Evolutionary conservation across 2,797 vertebrate species (phyloP).

Genomic region (Salarias fasciatus): DNA sequence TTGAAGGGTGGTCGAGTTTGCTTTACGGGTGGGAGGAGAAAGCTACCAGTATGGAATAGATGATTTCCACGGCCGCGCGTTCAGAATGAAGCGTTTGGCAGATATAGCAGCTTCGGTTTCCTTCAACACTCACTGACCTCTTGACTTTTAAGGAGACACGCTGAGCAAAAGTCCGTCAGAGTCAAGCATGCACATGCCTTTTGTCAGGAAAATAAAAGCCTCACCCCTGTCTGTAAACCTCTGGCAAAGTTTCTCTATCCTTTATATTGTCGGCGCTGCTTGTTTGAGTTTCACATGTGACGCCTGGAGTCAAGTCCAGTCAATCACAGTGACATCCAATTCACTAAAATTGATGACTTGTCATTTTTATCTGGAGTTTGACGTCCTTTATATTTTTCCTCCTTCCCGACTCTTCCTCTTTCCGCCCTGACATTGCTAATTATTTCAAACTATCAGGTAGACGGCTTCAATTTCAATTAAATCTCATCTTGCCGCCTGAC

Average conservation of each 20-base stretch:
- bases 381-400: slow-evolving; percentile 76
- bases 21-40: slow-evolving; percentile 62
- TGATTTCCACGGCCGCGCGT: slow-evolving; percentile 41
- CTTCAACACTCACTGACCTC: slow-evolving; percentile 26
- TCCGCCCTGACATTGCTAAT: slow-evolving; percentile 82
- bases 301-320: slow-evolving; percentile 62
- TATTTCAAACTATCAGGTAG: slow-evolving; percentile 85
- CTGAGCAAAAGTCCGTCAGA: too few species aligned
- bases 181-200: too few species aligned
- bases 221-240: slow-evolving; percentile 10
- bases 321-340: slow-evolving; percentile 75
- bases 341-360: slow-evolving; percentile 66
- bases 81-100: slow-evolving; percentile 36
- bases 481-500: slow-evolving; percentile 74
- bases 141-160: slow-evolving; percentile 9
- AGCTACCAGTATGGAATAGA: slow-evolving; percentile 39
- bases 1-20: slow-evolving; percentile 63
- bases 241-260: slow-evolving; percentile 37
- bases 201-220: too few species aligned
- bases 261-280: slow-evolving; percentile 51
- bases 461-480: slow-evolving; percentile 86
- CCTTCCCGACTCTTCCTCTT: slow-evolving; percentile 66
- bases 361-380: slow-evolving; percentile 66
- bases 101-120: slow-evolving; percentile 23
- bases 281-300: slow-evolving; percentile 47